A percentile compares a stretch with the other conserved stretches of the same genome.
Conservation (phyloP, 2,888 invertebrate species). For the Rhopalosiphum nymphaeae region DNA sequence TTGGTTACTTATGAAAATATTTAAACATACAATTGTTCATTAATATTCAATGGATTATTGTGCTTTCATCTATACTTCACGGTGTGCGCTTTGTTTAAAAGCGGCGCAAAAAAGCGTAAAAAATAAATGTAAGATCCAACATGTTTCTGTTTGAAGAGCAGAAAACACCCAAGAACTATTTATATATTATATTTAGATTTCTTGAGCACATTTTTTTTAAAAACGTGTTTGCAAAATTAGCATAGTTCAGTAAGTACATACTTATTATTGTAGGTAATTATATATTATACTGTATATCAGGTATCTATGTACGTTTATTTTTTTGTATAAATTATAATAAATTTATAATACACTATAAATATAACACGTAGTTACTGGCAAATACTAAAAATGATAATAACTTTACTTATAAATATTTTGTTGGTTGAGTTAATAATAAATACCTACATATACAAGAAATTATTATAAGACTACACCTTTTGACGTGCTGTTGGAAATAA, state of each 20-base stretch:
- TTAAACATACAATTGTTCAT: not conserved
- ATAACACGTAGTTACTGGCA: not conserved
- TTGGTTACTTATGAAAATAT: not conserved
- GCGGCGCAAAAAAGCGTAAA: not conserved
- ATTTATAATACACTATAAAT: not conserved
- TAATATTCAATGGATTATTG: not conserved
- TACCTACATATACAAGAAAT: not conserved
- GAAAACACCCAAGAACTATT: not conserved
- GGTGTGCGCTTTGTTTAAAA: not conserved
- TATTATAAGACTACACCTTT: not conserved
- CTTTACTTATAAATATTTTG: not conserved
- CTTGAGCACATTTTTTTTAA: not conserved
- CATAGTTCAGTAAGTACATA: not conserved
- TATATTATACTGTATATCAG: not conserved
- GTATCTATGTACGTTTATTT: not conserved
- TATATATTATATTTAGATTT: not conserved
- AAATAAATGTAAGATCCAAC: not conserved
- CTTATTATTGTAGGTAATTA: not conserved
- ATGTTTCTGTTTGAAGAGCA: not conserved
- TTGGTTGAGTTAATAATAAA: not conserved
- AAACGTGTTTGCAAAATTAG: not conserved
- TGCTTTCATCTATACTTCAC: not conserved
- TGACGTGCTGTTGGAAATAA: not conserved
- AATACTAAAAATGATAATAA: not conserved
- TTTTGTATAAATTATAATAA: not conserved